Evolutionary conservation across 2,797 vertebrate genomes (phyloP).

Genomic region (Dermochelys coriacea): DNA sequence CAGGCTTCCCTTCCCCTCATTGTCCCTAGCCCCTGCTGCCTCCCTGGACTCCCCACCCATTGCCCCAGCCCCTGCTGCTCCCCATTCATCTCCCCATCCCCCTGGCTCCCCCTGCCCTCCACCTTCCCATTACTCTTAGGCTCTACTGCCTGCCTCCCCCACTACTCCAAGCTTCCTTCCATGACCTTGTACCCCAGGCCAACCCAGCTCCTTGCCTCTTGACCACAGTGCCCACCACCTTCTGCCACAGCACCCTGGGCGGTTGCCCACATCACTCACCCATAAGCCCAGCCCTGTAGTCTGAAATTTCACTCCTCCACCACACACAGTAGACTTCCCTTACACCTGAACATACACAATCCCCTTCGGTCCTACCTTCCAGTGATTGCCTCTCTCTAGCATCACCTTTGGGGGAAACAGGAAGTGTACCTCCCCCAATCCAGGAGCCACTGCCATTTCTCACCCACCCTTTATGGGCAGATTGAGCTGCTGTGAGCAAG

Average conservation of each 20-base stretch:
- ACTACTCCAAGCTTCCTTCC: not conserved
- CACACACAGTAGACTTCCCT: rapidly evolving
- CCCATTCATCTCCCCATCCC: not conserved
- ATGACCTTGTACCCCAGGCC: not conserved
- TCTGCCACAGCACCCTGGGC: too few relatives aligned
- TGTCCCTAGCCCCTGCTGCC: too few relatives aligned
- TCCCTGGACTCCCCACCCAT: too few relatives aligned
- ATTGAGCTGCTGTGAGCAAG: not conserved
- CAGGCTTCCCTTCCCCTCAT: too few relatives aligned
- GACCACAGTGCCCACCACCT: too few relatives aligned
- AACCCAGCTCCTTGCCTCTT: not conserved
- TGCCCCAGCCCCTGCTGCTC: too few relatives aligned
- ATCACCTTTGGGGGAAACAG: not conserved
- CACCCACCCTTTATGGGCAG: not conserved
- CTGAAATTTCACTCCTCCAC: not conserved
- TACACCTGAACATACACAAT: not conserved
- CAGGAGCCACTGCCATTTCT: not conserved
- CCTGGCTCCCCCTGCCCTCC: not conserved
- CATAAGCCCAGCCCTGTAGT: not conserved
- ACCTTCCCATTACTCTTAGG: not conserved
- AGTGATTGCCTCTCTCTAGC: not conserved
- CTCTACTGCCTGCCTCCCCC: too few relatives aligned
- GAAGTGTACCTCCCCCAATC: not conserved
- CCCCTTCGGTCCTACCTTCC: rapidly evolving
- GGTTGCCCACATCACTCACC: too few relatives aligned